Base-by-base conservation (phyloP, 2,113 vertebrate species). In the Benitochromis conjunctus region DNA sequence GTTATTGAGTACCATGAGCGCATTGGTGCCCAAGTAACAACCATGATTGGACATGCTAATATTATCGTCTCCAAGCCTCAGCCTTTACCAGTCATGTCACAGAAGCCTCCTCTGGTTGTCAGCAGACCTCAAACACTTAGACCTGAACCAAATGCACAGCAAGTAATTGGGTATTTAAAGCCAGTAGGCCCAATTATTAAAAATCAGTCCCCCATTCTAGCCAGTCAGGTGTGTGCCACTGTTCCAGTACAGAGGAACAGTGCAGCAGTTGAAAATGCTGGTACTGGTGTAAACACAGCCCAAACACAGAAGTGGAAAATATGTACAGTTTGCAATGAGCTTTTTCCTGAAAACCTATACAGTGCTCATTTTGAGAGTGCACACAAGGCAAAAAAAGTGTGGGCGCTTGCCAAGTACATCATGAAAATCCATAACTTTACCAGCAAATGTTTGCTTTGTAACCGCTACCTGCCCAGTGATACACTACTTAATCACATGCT, bases 371-470 rank as follows among this genome's bases (percentile, higher is more conserved):
- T 99, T 84, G 98, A 99, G 92, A 99, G 97, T 88, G 98, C 98
- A 66, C 98, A 99, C 95, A 99, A 99, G 95, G 98, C 98, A 1
- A 98, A 98, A 94, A 99, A 98, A 96, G 97, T 99, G 83, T 98
- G 98, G 71, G 98, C 98, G 0, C 97, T 99, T 86, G 99, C 99
- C 78, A 99, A 98, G 94, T 99, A 99, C 91, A 99, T 99, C 78
- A 98, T 99, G 98, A 99, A 99, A 96, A 99, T 99, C 94, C 98
- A 99, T 95, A 99, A 98, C 95, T 99, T 99, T 86, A 99, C 99
- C 87, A 99, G 99, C 95, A 99, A 99, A 96, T 99, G 99, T 96
- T 97, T 99, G 92, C 98, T 99, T 93, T 99, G 99, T 96, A 99
- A 99, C 80, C 97, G 98, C 57, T 99, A 99, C 90, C 94, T 99